Percentiles rank a stretch among this genome's conserved stretches.
Evolutionary conservation across 2,888 invertebrate species (phyloP).

Genomic region (Catocala nupta): DNA sequence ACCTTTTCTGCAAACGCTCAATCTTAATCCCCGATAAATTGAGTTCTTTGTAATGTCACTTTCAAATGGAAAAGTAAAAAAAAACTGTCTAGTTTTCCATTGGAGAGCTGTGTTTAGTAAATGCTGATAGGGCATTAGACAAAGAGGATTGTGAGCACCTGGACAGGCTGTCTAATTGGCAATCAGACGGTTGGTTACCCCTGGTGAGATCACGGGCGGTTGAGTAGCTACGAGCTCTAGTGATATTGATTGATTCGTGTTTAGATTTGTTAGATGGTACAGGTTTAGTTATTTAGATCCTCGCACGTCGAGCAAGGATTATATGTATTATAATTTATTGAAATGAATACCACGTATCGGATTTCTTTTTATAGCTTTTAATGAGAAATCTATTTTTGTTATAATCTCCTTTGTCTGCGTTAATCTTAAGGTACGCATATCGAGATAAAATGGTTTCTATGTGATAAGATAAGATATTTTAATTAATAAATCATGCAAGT

Average conservation of each 20-base stretch:
- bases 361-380: no score
- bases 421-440: no score
- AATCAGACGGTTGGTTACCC: constrained; percentile 68
- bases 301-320: no score
- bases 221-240: constrained; percentile 20
- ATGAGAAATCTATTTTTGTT: no score
- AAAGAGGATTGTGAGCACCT: constrained; percentile 62
- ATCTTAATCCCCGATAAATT: constrained; percentile 62
- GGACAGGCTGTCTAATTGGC: constrained; percentile 64
- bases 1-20: constrained; percentile 23
- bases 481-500: no score
- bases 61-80: constrained; percentile 42
- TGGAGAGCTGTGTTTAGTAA: constrained; percentile 56
- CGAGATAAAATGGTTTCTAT: no score
- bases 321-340: no score
- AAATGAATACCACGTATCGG: no score
- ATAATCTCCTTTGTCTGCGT: no score
- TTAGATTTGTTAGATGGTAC: constrained; percentile 18
- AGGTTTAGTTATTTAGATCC: no score
- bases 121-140: constrained; percentile 62
- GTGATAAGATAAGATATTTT: no score
- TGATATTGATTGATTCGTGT: constrained; percentile 28
- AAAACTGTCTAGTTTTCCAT: constrained; percentile 47
- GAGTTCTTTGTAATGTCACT: constrained; percentile 57
- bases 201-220: constrained; percentile 33